Percentiles rank a stretch among this genome's conserved stretches.
These are phyloP conservation scores for Sterna hirundo DNA, from an alignment of 2,113 vertebrate genomes.

Conservation along the genomic window DNA sequence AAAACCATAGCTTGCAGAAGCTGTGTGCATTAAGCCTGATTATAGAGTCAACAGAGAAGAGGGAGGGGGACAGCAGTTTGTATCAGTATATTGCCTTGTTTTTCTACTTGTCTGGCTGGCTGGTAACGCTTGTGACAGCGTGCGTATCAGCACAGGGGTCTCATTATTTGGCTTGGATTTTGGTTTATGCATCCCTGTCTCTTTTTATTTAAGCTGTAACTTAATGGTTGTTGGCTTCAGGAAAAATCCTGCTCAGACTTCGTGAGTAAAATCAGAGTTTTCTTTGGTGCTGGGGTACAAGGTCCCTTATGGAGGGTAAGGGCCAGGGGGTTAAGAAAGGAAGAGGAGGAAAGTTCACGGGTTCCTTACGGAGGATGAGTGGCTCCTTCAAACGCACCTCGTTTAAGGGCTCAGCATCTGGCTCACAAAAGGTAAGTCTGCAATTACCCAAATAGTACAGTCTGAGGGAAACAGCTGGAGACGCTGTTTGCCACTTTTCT, in stretches of 20 bases:
- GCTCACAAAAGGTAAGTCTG: conserved; percentile 92
- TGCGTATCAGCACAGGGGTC: background rate
- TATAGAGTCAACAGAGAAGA: conserved; percentile 81
- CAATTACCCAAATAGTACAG: background rate
- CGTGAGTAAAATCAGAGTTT: conserved; percentile 12
- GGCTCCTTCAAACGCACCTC: conserved; percentile 87
- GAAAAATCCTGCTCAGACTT: background rate
- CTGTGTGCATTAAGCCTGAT: conserved; percentile 93
- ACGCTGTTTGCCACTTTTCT: background rate
- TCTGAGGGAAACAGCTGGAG: background rate
- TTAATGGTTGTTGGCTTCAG: background rate
- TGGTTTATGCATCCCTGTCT: background rate
- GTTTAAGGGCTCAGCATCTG: conserved; percentile 88
- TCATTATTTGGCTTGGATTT: background rate
- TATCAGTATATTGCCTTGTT: conserved; percentile 75
- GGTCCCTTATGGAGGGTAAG: conserved; percentile 65
- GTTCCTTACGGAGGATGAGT: conserved; percentile 75
- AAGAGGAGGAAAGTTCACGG: conserved; percentile 33
- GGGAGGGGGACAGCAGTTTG: conserved; percentile 56
- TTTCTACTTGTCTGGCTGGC: conserved; percentile 68
- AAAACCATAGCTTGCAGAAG: conserved; percentile 84
- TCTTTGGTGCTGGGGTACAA: background rate
- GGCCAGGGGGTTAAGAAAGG: conserved; percentile 58
- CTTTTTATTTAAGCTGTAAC: background rate
- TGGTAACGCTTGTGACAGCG: conserved; percentile 50